These are phyloP conservation scores for Orthosia cruda DNA, from an alignment of 2,888 invertebrate species.

Conservation along the genomic window DNA sequence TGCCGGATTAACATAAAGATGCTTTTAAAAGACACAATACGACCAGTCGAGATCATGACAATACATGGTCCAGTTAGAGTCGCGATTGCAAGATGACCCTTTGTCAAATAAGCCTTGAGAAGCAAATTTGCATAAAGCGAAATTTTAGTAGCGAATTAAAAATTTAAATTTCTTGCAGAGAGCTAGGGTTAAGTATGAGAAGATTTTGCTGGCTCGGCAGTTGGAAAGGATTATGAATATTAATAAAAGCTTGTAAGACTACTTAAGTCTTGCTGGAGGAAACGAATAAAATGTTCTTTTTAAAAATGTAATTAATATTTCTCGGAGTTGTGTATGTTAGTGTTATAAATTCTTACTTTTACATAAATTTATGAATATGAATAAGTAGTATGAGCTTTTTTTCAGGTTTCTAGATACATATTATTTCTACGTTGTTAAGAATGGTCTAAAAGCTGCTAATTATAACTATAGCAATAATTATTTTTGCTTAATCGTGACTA, in stretches of 20 bases:
- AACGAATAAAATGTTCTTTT: background rate
- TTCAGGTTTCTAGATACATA: background rate
- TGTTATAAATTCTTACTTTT: background rate
- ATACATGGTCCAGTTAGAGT: constrained; percentile 59
- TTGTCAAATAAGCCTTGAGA: constrained; percentile 68
- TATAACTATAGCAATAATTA: too few species aligned
- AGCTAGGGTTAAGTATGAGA: constrained; percentile 68
- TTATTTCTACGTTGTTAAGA: too few species aligned
- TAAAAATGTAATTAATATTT: background rate
- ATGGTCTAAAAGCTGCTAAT: too few species aligned
- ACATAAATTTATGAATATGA: background rate
- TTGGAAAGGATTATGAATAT: constrained; percentile 66
- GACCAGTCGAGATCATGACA: constrained; percentile 60
- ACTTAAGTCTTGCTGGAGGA: constrained; percentile 15
- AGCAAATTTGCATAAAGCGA: constrained; percentile 84
- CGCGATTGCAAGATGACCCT: constrained; percentile 54
- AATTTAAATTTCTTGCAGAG: constrained; percentile 68
- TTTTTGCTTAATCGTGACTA: too few species aligned
- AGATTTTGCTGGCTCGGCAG: constrained; percentile 61
- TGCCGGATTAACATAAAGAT: constrained; percentile 77
- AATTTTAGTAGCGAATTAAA: constrained; percentile 74
- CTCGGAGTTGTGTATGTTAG: background rate
- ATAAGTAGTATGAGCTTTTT: background rate
- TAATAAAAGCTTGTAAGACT: constrained; percentile 50
- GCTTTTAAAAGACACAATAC: constrained; percentile 62